Evolutionary conservation across 35 echinoderm and acorn worm species (phyloP), one percentile per base, ranked within the genome.

Genomic region (Acanthaster planci): DNA sequence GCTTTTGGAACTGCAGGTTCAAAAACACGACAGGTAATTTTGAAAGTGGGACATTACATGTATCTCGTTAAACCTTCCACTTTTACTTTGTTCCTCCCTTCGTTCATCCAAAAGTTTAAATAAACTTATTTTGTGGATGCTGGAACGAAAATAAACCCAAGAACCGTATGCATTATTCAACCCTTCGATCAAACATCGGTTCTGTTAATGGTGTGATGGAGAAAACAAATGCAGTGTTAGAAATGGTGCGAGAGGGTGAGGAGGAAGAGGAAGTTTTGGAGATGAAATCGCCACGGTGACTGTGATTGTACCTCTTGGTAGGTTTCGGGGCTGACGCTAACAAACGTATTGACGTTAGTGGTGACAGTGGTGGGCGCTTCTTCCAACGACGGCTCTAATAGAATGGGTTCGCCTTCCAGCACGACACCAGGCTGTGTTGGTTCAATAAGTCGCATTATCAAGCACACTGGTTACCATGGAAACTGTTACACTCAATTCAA

Each of bases 321-420:
- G 64, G 64, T 31, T 34, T 72, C 64, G 18, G 64, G 64, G 64
- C 64, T 72, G 34, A 72, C 64, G 64, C 26, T 72, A 35, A 72
- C 64, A 26, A 36, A 72, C 26, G 64, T 72, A 26, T 72, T 35
- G 64, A 30, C 64, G 14, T 26, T 34, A 34, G 26, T 72, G 64
- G 64, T 14, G 26, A 31, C 26, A 26, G 34, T 72, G 64, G 26
- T 72, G 23, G 64, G 64, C 3, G 64, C 64, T 26, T 72, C 64
- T 26, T 72, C 64, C 64, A 72, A 27, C 64, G 64, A 31, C 34
- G 64, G 64, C 64, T 72, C 64, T 72, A 72, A 72, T 72, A 72
- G 34, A 29, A 72, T 29, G 7, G 64, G 64, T 72, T 72, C 64
- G 14, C 64, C 64, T 34, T 72, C 64, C 64, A 72, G 34, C 18